Evolutionary conservation across 2,797 vertebrate species (phyloP).

Genomic region (Gouania willdenowi): DNA sequence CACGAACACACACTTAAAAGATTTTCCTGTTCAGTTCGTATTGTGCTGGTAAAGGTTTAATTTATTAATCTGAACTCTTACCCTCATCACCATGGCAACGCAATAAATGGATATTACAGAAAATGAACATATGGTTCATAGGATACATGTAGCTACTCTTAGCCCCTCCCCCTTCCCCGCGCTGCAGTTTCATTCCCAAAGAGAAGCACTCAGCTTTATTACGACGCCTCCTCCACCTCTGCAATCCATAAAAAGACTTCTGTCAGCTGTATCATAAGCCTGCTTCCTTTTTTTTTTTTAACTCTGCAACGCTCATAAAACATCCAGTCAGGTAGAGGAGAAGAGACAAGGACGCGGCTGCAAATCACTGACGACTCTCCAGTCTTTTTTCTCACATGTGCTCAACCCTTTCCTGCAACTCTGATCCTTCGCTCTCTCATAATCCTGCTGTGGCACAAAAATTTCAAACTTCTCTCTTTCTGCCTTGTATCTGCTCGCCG

Average conservation of each 20-base stretch:
- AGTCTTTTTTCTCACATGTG: conserved; percentile 8
- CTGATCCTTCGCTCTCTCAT: conserved; percentile 4
- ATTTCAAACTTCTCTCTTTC: too few relatives aligned
- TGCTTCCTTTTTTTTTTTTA: conserved; percentile 50
- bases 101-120: too few relatives aligned
- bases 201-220: conserved; percentile 80
- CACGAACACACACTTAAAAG: too few relatives aligned
- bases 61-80: too few relatives aligned
- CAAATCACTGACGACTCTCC: conserved; percentile 65
- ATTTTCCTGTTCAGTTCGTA: too few relatives aligned
- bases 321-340: conserved; percentile 60
- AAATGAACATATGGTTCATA: not conserved
- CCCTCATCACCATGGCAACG: too few relatives aligned
- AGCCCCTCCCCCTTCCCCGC: conserved; percentile 10
- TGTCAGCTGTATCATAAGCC: conserved; percentile 73
- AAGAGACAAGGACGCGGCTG: conserved; percentile 63
- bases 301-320: conserved; percentile 70
- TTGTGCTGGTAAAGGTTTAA: too few relatives aligned
- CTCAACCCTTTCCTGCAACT: conserved; percentile 9
- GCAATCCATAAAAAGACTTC: conserved; percentile 68
- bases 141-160: too few relatives aligned
- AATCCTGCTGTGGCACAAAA: too few relatives aligned
- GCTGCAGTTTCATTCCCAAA: conserved; percentile 60
- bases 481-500: too few relatives aligned
- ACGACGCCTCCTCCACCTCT: conserved; percentile 32